Base-by-base conservation (phyloP, 2,797 vertebrate species). In the Xenopus petersii region DNA sequence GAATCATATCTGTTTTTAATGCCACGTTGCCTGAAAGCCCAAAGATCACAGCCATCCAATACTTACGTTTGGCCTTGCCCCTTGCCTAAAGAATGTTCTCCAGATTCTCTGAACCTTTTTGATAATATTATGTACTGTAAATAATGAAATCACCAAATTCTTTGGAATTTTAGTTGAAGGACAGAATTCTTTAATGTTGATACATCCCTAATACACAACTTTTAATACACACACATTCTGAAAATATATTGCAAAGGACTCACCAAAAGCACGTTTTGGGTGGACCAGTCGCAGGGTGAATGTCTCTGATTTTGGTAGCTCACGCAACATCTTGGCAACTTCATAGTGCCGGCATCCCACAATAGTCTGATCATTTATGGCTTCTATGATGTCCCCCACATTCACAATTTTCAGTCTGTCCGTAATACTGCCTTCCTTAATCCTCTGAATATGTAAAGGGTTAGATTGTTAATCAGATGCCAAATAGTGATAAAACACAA, bases 281-380 rank as follows among this genome's bases (percentile, higher is more conserved):
- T 94, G 95, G 17, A 98, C 96, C 74, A 98, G 89, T 26, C 96
- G 89, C 5, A 99, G 89, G 2, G 95, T 98, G 89, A 99, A 99
- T 1, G 95, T 94, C 42, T 89, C 88, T 0, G 93, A 90, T 80
- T 93, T 90, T 0, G 90, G 91, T 78, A 98, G 93, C 81, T 98
- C 97, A 15, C 98, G 95, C 12, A 98, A 88, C 96, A 98, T 98
- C 84, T 95, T 95, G 13, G 97, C 97, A 62, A 99, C 97, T 84
- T 98, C 96, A 0, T 98, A 98, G 84, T 99, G 97, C 16, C 97
- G 93, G 83, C 96, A 98, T 66, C 97, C 97, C 0, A 99, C 97
- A 3, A 99, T 98, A 79, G 93, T 98, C 82, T 96, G 95, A 83
- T 97, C 96, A 0, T 98, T 99, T 84, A 99, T 96, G 84, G 96